Evolutionary conservation across 2,797 vertebrate species (phyloP), one percentile per base, ranked within the genome.

Genomic region (Melanotaenia boesemani): DNA sequence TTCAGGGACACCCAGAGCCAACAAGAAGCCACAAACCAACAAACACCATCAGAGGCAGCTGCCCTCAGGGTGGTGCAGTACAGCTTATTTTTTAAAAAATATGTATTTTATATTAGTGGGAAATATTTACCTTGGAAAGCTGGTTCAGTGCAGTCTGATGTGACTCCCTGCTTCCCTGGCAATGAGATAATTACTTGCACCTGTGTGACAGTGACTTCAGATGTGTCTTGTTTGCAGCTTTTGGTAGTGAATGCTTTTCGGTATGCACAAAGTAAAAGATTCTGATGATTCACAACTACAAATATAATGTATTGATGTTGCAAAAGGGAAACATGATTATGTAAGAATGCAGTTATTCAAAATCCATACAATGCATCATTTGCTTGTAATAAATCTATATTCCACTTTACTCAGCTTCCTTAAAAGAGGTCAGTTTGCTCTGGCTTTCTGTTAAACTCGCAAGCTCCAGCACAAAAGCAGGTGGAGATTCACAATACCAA

Each of bases 251-350:
- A 15, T 28, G 5, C 28, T 7, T 15, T 56, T 16, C 16, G 5
- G 15, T 18, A 18, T 30, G 15, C 55, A 30, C n/a, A 57, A 30
- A 18, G 6, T 3, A 56, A 30, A 30, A 32, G 55, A 28, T 32
- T 57, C 30, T 20, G 26, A 6, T 28, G 26, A 56, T 30, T 56
- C 54, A 57, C 18, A 20, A 55, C 55, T 6, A 32, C 26, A 57
- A 57, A 32, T 57, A 59, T 46, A 36, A 86, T 88, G 73, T 72
- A 77, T 83, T 81, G 86, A 89, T 89, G 84, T 74, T 68, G 74
- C 65, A 70, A 37, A 34, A 68, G 58, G 39, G 50, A 86, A 76
- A 80, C 64, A 80, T 60, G 12, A 73, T 80, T 76, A 82, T 72
- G 77, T 67, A 81, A 86, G 67, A 76, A 67, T 57, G 57, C 70